A percentile compares a stretch with the other conserved stretches of the same genome.
phyloP scores from a whole-genome alignment of 2,888 invertebrate species.

The Drosophila algonquin region DNA sequence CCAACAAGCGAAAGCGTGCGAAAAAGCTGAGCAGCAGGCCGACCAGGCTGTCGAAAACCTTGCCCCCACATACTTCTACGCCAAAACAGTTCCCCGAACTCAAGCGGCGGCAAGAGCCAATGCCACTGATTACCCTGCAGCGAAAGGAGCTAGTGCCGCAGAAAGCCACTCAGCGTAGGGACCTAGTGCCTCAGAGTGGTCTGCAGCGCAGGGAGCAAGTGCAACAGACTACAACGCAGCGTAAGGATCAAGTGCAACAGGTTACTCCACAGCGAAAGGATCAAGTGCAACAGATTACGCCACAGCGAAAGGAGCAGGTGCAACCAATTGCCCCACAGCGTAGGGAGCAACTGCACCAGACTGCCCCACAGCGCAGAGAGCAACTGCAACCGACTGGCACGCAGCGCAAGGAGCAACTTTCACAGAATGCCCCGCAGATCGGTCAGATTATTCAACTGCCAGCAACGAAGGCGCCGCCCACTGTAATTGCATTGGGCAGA shows the following conservation, averaged over 20 bases:
- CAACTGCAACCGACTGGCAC: not conserved
- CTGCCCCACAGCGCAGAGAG: not conserved
- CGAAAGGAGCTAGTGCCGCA: not conserved
- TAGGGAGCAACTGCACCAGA: not conserved
- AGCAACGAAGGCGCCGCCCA: slow-evolving; percentile 53
- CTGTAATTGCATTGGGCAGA: slow-evolving; percentile 58
- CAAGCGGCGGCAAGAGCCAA: slow-evolving; percentile 53
- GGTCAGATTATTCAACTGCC: slow-evolving; percentile 61
- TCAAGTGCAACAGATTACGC: no score
- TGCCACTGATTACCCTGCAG: not conserved
- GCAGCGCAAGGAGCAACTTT: not conserved
- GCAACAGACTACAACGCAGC: not conserved
- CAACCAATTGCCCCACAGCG: not conserved
- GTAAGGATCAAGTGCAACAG: not conserved
- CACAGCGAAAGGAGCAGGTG: no score
- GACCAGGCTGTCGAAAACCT: slow-evolving; percentile 17
- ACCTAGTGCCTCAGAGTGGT: not conserved
- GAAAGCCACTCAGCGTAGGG: slow-evolving; percentile 24
- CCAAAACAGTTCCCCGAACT: slow-evolving; percentile 38
- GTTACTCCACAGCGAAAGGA: not conserved
- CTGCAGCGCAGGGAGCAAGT: slow-evolving; percentile 23
- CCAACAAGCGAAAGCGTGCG: slow-evolving; percentile 74
- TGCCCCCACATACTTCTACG: slow-evolving; percentile 2
- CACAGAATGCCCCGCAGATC: slow-evolving; percentile 45
- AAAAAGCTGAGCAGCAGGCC: slow-evolving; percentile 45